Evolutionary conservation across 2,797 vertebrate species (phyloP), one percentile per base, ranked within the genome.

Genomic region (Notamacropus eugenii): DNA sequence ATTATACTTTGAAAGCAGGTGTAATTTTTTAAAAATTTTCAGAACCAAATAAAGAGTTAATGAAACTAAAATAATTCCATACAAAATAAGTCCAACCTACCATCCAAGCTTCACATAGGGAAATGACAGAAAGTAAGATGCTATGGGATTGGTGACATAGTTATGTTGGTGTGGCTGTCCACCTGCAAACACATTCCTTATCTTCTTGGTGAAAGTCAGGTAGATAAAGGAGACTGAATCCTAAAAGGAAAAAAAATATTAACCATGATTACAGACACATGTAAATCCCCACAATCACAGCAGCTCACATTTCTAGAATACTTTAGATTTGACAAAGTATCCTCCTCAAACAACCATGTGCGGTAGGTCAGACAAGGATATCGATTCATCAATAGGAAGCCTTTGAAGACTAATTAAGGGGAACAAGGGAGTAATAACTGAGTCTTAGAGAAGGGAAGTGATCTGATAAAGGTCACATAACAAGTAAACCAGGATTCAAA

Each of bases 21-120:
- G 0, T 90, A 28, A 57, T 14, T 34, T 50, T 82, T 19, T 8
- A 57, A 57, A 57, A 57, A 24, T 11, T 50, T 90, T 82, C 74
- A 50, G 40, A 87, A 27, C 40, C 40, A 87, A 87, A 87, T 12
- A 31, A 54, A 56, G 55, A 31, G 2, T 31, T 5, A n/a, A n/a
- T 3, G 0, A 0, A 3, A n/a, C 55, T 11, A 16, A 29, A 58
- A 93, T 59, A 6, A 13, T 9, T 91, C 31, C 22, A 24, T 34
- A 90, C n/a, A 1, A 14, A 8, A 27, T 29, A 52, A 50, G n/a
- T 1, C 0, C 2, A 2, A 98, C 98, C 24, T 98, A 99, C 99
- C 99, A 99, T 54, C 99, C 99, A 91, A 99, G 98, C 55, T 98
- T 98, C 0, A 98, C 97, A 54, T 99, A 99, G 31, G 99, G 97